These are phyloP conservation scores for Sardina pilchardus DNA, from an alignment of 2,113 vertebrate species.

Conservation along the genomic window DNA sequence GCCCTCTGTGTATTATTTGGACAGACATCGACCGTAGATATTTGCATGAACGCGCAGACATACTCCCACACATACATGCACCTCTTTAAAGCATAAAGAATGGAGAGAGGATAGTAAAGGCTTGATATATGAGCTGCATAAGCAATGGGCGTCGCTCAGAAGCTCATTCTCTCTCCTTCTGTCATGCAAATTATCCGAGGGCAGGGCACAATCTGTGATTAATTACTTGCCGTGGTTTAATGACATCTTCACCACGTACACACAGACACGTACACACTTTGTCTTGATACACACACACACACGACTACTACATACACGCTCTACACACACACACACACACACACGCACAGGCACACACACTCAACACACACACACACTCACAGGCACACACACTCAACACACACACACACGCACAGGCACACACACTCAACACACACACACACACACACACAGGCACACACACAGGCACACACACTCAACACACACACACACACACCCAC, in stretches of 20 bases:
- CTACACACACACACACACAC: constrained; percentile 12
- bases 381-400: constrained; percentile 32
- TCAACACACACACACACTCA: no score
- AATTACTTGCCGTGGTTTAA: constrained; percentile 49
- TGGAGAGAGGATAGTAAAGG: constrained; percentile 54
- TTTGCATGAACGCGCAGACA: constrained; percentile 25
- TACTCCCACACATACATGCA: constrained; percentile 8
- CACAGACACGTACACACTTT: not conserved
- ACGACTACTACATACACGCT: no score
- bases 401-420: not conserved
- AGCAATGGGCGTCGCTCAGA: constrained; percentile 40
- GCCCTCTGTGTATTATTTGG: constrained; percentile 30
- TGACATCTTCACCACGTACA: constrained; percentile 30
- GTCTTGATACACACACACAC: not conserved
- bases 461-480: constrained; percentile 1
- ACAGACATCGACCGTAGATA: constrained; percentile 33
- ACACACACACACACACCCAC: not conserved
- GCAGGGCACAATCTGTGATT: constrained; percentile 54
- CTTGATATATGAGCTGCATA: constrained; percentile 59
- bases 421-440: constrained; percentile 19
- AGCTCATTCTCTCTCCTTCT: constrained; percentile 62
- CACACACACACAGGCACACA: constrained; percentile 39
- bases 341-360: not conserved
- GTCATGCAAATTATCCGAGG: constrained; percentile 66
- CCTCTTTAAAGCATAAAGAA: constrained; percentile 31